phyloP scores from a whole-genome alignment of 2,797 vertebrate species.

The Microcaecilia unicolor region DNA sequence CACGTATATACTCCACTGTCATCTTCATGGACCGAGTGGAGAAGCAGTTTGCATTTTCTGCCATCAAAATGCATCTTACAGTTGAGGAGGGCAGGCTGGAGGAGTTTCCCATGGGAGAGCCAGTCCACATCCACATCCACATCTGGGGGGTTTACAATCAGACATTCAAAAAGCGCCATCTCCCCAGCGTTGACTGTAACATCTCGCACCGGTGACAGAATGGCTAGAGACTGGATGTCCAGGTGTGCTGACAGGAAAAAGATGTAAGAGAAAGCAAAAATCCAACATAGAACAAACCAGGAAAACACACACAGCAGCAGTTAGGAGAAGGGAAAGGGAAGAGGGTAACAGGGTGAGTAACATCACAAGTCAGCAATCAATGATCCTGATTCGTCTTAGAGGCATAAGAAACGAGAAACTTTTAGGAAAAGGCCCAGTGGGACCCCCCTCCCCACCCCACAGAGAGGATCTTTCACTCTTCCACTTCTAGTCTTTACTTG shows the following conservation, averaged over 20 bases:
- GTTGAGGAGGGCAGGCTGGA: constrained; percentile 92
- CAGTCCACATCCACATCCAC: constrained; percentile 96
- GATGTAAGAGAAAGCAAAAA: neutral
- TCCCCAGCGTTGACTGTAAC: constrained; percentile 85
- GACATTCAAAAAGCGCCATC: constrained; percentile 87
- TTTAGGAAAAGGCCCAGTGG: too few species aligned
- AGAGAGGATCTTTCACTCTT: too few species aligned
- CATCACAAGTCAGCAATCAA: too few species aligned
- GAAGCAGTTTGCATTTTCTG: constrained; percentile 80
- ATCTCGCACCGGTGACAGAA: constrained; percentile 78
- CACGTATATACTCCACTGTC: constrained; percentile 90
- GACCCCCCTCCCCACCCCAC: too few species aligned
- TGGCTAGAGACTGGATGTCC: constrained; percentile 60
- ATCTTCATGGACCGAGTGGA: constrained; percentile 94
- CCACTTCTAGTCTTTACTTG: too few species aligned
- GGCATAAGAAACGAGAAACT: neutral
- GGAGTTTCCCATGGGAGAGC: constrained; percentile 85
- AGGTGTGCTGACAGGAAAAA: constrained; percentile 54
- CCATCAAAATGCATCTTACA: constrained; percentile 99
- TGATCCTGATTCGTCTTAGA: too few species aligned
- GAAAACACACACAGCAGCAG: too few species aligned
- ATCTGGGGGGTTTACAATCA: constrained; percentile 74
- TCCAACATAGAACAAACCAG: too few species aligned
- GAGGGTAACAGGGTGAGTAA: too few species aligned
- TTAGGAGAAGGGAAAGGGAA: too few species aligned